Evolutionary conservation across 2,797 vertebrate species (phyloP).

Genomic region (Mallotus villosus): DNA sequence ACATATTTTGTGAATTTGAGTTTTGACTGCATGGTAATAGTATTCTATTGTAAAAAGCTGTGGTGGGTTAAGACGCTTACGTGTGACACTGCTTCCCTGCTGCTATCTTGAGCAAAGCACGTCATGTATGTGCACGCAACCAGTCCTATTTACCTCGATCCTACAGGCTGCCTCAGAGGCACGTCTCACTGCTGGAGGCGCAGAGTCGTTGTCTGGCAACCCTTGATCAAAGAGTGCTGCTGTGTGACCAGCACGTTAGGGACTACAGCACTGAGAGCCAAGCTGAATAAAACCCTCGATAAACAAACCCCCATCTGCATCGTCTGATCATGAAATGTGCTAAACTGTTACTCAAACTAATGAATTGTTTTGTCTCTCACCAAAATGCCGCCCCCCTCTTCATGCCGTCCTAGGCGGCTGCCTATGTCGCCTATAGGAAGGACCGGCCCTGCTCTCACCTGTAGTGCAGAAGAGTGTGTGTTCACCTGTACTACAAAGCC

Average conservation of each 20-base stretch:
- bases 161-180: slow-evolving; percentile 54
- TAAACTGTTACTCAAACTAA: slow-evolving; percentile 30
- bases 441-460: too few relatives aligned
- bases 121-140: slow-evolving; percentile 67
- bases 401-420: too few relatives aligned
- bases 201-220: slow-evolving; percentile 68
- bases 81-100: slow-evolving; percentile 33
- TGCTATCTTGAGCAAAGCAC: slow-evolving; percentile 49
- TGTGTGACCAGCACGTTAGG: slow-evolving; percentile 32
- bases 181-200: slow-evolving; percentile 71
- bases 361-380: slow-evolving; percentile 47
- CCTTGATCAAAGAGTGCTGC: slow-evolving; percentile 53
- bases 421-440: too few relatives aligned
- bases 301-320: slow-evolving; percentile 41
- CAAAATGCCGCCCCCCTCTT: too few relatives aligned
- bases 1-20: slow-evolving; percentile 25
- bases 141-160: slow-evolving; percentile 71
- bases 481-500: slow-evolving; percentile 35
- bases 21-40: background rate
- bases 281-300: slow-evolving; percentile 24
- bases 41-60: background rate
- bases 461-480: slow-evolving; percentile 30
- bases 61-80: background rate
- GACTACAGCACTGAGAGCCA: slow-evolving; percentile 30
- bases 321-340: slow-evolving; percentile 32